Conservation (phyloP, 1,140 invertebrate genomes). For the Elymnias hypermnestra region DNA sequence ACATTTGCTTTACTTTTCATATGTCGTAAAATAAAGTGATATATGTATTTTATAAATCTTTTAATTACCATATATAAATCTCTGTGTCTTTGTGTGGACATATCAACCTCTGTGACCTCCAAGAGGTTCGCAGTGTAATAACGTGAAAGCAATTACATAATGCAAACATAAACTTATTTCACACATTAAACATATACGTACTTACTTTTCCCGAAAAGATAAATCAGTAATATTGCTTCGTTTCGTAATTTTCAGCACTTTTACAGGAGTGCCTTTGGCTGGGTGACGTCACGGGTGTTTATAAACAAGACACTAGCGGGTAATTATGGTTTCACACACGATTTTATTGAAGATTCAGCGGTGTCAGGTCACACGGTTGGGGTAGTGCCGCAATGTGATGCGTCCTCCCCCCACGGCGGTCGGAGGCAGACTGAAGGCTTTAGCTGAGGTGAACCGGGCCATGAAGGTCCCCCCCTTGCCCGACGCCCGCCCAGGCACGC, state of each 20-base stretch:
- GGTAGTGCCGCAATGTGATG: constrained; percentile 13
- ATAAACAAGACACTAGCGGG: constrained; percentile 24
- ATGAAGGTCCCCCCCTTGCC: constrained; percentile 30
- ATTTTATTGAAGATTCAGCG: constrained; percentile 53
- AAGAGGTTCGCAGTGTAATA: neutral
- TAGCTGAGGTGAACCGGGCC: constrained; percentile 50
- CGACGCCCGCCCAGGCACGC: constrained; percentile 59
- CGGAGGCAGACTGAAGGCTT: constrained; percentile 43
- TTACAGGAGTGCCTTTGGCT: neutral
- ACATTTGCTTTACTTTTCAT: too few species aligned
- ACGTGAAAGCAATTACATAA: constrained; percentile 18
- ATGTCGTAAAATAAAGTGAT: too few species aligned
- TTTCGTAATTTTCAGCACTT: neutral
- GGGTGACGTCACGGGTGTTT: neutral
- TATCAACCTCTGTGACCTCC: neutral
- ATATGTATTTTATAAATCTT: too few species aligned
- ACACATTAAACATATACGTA: constrained; percentile 15
- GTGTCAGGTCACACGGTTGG: constrained; percentile 40
- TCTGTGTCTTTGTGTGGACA: too few species aligned
- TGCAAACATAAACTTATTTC: neutral
- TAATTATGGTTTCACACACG: constrained; percentile 39
- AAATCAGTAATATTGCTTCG: neutral
- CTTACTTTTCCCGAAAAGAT: constrained; percentile 44
- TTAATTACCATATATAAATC: too few species aligned
- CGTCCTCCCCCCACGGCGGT: constrained; percentile 25